phyloP scores from a whole-genome alignment of 2,113 vertebrate species.

The Myotis davidii region DNA sequence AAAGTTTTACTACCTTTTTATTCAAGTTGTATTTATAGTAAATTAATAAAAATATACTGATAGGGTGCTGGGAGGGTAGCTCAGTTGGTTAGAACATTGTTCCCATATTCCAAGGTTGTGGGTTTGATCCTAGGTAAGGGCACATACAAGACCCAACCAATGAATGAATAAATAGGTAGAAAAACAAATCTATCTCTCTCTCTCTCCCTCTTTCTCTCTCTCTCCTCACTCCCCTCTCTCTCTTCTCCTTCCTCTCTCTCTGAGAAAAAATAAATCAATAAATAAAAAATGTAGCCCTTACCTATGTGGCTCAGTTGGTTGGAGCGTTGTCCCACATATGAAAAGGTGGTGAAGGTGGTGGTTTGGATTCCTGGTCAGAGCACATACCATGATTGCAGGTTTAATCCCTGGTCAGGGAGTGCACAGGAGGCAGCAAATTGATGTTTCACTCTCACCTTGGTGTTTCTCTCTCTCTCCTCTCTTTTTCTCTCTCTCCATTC shows the following conservation, averaged over 20 bases:
- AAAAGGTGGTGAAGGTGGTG: too few relatives aligned
- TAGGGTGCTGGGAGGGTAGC: background rate
- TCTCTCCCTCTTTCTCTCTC: too few relatives aligned
- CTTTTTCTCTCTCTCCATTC: too few relatives aligned
- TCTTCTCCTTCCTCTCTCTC: background rate
- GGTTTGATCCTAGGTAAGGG: too few relatives aligned
- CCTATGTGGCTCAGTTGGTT: too few relatives aligned
- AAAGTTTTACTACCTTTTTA: background rate
- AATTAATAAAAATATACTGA: background rate
- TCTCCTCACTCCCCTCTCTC: background rate
- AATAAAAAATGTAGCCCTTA: background rate
- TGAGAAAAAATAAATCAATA: background rate
- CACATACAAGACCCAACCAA: background rate
- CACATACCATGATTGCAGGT: too few relatives aligned
- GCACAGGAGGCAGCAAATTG: background rate
- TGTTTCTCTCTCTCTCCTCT: too few relatives aligned
- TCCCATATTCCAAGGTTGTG: too few relatives aligned
- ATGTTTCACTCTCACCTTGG: background rate
- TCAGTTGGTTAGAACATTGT: too few relatives aligned
- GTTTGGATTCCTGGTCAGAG: too few relatives aligned
- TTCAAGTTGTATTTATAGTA: background rate
- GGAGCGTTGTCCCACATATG: too few relatives aligned
- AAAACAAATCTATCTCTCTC: background rate
- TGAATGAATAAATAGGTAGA: background rate
- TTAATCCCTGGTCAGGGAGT: too few relatives aligned